These are phyloP conservation scores for Heliothis subflexa DNA, from an alignment of 1,140 invertebrate genomes.

Conservation along the genomic window DNA sequence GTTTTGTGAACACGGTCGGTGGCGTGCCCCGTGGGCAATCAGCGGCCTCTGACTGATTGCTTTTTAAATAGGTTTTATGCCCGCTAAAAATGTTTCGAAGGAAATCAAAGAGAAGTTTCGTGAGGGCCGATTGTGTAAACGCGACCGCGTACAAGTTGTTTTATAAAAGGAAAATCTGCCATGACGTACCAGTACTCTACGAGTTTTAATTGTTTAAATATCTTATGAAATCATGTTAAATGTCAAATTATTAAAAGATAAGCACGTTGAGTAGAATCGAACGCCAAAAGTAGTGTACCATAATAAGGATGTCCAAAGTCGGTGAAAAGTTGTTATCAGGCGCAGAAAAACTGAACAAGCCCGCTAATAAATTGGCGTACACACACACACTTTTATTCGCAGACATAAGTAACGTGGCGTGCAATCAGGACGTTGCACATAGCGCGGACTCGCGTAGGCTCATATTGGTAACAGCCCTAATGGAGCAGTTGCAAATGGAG, in stretches of 20 bases:
- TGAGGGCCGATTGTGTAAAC: slow-evolving; percentile 63
- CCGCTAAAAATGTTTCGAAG: slow-evolving; percentile 80
- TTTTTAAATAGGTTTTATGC: slow-evolving; percentile 86
- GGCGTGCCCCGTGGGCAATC: slow-evolving; percentile 82
- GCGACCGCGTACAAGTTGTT: slow-evolving; percentile 64
- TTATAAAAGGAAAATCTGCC: slow-evolving; percentile 57
- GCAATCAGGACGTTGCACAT: slow-evolving; percentile 31
- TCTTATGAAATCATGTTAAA: neutral
- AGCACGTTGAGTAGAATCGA: neutral
- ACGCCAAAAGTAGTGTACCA: neutral
- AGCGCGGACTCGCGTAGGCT: slow-evolving; percentile 20
- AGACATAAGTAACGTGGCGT: slow-evolving; percentile 19
- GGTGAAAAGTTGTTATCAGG: slow-evolving; percentile 4
- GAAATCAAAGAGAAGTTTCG: slow-evolving; percentile 75
- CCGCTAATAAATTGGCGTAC: slow-evolving; percentile 22
- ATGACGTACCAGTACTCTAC: slow-evolving; percentile 52
- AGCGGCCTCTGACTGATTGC: slow-evolving; percentile 84
- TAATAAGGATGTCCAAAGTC: slow-evolving; percentile 12
- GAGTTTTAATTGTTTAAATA: slow-evolving; percentile 40
- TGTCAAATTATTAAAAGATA: slow-evolving; percentile 17
- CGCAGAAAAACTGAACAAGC: slow-evolving; percentile 11
- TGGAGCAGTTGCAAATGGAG: slow-evolving; percentile 64
- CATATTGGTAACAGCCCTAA: slow-evolving; percentile 49
- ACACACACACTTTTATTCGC: slow-evolving; percentile 25
- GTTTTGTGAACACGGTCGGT: slow-evolving; percentile 85